Conservation (phyloP, 2,797 vertebrate species). For the Malacoraja senta region DNA sequence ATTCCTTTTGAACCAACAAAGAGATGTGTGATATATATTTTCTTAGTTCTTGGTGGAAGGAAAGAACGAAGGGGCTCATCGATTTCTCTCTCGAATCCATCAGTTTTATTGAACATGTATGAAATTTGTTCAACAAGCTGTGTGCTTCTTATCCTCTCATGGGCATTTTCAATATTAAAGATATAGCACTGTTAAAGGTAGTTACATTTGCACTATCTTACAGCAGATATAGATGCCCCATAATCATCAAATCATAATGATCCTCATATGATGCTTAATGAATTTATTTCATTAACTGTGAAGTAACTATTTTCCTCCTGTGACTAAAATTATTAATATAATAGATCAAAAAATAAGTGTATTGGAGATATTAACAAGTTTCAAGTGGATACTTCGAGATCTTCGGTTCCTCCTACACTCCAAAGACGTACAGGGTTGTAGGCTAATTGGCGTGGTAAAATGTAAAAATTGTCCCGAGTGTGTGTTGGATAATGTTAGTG, state of each 20-base stretch:
- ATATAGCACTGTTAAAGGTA: background rate
- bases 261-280: background rate
- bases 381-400: too few species aligned
- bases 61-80: background rate
- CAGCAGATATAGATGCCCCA: background rate
- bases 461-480: too few species aligned
- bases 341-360: background rate
- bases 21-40: background rate
- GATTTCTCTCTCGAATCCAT: background rate
- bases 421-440: too few species aligned
- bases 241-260: background rate
- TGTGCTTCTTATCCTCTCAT: background rate
- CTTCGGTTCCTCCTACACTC: too few species aligned
- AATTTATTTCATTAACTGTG: background rate
- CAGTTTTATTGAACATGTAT: background rate
- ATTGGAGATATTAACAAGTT: too few species aligned
- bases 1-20: background rate
- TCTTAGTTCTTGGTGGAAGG: background rate
- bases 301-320: background rate
- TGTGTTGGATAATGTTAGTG: too few species aligned
- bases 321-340: background rate
- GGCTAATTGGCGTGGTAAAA: too few species aligned
- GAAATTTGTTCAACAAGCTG: background rate
- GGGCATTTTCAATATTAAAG: background rate
- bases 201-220: background rate